phyloP scores from a whole-genome alignment of 2,888 invertebrate species.

The Acanthococcus lagerstroemiae region DNA sequence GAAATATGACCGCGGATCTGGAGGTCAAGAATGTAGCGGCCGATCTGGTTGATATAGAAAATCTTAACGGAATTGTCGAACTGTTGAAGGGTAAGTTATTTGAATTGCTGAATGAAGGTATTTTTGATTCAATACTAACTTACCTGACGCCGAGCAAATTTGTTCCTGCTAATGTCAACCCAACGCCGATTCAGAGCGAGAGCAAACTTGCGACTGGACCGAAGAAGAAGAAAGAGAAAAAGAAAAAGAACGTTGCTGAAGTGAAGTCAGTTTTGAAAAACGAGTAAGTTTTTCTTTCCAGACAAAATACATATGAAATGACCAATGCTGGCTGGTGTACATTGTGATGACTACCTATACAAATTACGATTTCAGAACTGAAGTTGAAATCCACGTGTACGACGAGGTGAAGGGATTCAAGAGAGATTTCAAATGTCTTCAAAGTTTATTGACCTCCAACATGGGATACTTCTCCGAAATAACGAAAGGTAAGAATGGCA shows the following conservation, averaged over 20 bases:
- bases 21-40: neutral
- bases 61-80: slow-evolving; percentile 6
- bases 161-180: too few relatives aligned
- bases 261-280: slow-evolving; percentile 21
- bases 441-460: slow-evolving; percentile 72
- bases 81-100: slow-evolving; percentile 43
- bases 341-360: neutral
- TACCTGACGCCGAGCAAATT: slow-evolving; percentile 58
- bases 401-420: slow-evolving; percentile 85
- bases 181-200: neutral
- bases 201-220: neutral
- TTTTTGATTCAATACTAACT: slow-evolving; percentile 70
- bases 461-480: slow-evolving; percentile 94
- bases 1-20: neutral
- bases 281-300: slow-evolving; percentile 33
- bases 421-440: slow-evolving; percentile 80
- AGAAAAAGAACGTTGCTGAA: slow-evolving; percentile 7
- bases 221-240: slow-evolving; percentile 25
- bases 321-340: neutral
- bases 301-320: neutral
- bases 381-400: slow-evolving; percentile 88
- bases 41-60: neutral
- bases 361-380: slow-evolving; percentile 47
- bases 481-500: slow-evolving; percentile 50
- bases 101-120: slow-evolving; percentile 67